phyloP scores from a whole-genome alignment of 2,888 invertebrate species.

The Periphyllus acericola region DNA sequence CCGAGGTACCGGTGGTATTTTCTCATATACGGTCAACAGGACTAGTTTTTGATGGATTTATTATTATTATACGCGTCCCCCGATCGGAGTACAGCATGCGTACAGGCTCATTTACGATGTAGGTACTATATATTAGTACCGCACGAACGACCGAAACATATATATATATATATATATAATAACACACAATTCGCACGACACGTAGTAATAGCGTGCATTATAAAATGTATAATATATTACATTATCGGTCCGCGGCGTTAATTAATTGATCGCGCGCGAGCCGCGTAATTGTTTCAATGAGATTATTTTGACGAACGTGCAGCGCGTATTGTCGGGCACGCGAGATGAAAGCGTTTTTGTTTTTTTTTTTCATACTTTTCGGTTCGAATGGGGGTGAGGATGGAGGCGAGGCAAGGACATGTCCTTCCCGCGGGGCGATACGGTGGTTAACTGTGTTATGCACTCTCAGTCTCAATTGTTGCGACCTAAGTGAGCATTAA shows the following conservation, averaged over 20 bases:
- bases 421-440: constrained; percentile 27
- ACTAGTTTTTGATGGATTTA: constrained; percentile 30
- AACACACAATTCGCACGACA: not conserved
- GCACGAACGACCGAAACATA: not conserved
- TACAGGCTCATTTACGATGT: not conserved
- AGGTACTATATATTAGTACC: not conserved
- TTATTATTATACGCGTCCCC: not conserved
- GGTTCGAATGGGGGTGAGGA: not conserved
- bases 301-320: not conserved
- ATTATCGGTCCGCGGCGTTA: not conserved
- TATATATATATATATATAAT: not conserved
- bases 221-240: no score
- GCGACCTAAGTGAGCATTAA: constrained; percentile 2
- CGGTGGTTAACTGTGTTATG: constrained; percentile 1
- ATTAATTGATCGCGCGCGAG: not conserved
- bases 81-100: not conserved
- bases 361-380: not conserved
- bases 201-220: not conserved
- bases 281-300: not conserved
- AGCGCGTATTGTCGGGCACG: not conserved
- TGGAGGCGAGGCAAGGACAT: not conserved
- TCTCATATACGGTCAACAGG: not conserved
- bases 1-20: not conserved
- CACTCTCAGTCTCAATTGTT: constrained; percentile 23
- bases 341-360: constrained; percentile 21